phyloP scores from a whole-genome alignment of 2,113 vertebrate genomes.

The Nyctibius bracteatus region DNA sequence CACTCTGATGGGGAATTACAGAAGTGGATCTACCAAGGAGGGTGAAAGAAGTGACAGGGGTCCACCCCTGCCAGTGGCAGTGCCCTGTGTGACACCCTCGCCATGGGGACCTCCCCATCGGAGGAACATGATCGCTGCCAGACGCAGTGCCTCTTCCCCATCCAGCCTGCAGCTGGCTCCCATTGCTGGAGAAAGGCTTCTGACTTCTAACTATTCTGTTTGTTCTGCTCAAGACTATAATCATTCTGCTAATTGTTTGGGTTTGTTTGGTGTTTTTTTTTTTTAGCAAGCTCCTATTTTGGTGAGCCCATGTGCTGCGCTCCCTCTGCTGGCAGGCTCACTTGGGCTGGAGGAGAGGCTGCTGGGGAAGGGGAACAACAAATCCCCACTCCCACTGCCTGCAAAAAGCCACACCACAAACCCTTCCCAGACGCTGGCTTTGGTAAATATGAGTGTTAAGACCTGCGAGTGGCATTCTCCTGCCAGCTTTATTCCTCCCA shows the following conservation, averaged over 20 bases:
- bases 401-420: not conserved
- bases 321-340: constrained; percentile 29
- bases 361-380: not conserved
- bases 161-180: constrained; percentile 20
- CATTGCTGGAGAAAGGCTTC: not conserved
- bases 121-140: not conserved
- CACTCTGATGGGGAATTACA: accelerated
- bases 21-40: not conserved
- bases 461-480: not conserved
- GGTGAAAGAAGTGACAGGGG: not conserved
- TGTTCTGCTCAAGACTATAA: not conserved
- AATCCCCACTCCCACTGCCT: not conserved
- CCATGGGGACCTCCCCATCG: accelerated
- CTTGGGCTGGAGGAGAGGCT: not conserved
- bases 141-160: not conserved
- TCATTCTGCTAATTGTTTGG: constrained; percentile 22
- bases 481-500: not conserved
- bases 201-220: not conserved
- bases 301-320: not conserved
- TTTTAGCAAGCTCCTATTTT: not conserved
- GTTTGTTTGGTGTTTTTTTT: not conserved
- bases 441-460: accelerated
- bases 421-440: not conserved
- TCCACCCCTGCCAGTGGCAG: accelerated
- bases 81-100: not conserved